Percentiles rank a stretch among this genome's conserved stretches.
phyloP scores from a whole-genome alignment of 1,140 invertebrate genomes.

The Hesperophylax magnus region DNA sequence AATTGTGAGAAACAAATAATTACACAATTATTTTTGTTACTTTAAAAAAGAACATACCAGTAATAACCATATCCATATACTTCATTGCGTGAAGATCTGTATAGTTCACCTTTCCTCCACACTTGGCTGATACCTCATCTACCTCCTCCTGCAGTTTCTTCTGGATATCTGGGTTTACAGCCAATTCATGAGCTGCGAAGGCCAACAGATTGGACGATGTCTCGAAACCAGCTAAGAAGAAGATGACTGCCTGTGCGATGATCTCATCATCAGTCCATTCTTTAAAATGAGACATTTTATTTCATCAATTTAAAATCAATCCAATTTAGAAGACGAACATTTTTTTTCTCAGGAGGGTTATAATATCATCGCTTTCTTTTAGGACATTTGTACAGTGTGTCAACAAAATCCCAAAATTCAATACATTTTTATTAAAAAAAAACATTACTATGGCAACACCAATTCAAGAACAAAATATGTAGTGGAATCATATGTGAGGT shows the following conservation, averaged over 20 bases:
- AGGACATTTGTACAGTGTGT: too few relatives aligned
- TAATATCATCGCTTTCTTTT: too few relatives aligned
- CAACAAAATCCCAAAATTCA: too few relatives aligned
- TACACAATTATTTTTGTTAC: too few relatives aligned
- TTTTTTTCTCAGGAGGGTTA: too few relatives aligned
- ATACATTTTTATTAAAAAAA: too few relatives aligned
- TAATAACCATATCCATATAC: slow-evolving; percentile 67
- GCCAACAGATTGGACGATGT: slow-evolving; percentile 73
- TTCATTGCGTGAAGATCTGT: slow-evolving; percentile 67
- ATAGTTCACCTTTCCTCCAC: slow-evolving; percentile 62
- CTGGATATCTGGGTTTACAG: slow-evolving; percentile 74
- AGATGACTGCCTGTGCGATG: slow-evolving; percentile 59
- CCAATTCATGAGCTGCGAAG: slow-evolving; percentile 70
- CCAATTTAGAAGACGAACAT: too few relatives aligned
- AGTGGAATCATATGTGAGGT: too few relatives aligned
- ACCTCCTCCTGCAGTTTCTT: slow-evolving; percentile 75
- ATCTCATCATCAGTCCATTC: slow-evolving; percentile 56
- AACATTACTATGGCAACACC: too few relatives aligned
- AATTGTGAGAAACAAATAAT: too few relatives aligned
- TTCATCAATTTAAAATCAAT: too few relatives aligned
- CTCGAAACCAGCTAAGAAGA: slow-evolving; percentile 71
- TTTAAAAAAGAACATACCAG: neutral
- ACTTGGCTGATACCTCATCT: slow-evolving; percentile 58
- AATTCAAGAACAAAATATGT: too few relatives aligned
- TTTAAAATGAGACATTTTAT: neutral